phyloP scores from a whole-genome alignment of 2,888 invertebrate species.

The Flexamia atlantica region DNA sequence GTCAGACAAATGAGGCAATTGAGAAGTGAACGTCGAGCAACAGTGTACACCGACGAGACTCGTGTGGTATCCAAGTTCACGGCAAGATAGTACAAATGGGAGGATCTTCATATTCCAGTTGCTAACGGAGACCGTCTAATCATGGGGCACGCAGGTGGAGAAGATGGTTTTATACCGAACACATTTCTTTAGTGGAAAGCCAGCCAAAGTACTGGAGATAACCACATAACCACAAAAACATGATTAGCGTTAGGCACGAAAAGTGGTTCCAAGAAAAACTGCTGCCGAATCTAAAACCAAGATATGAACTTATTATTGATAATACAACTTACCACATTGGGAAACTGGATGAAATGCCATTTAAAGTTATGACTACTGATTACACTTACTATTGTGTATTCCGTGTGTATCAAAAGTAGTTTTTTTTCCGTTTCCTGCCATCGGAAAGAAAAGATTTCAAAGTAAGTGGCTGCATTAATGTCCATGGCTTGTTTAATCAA shows the following conservation, averaged over 20 bases:
- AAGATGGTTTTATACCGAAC: slow-evolving; percentile 22
- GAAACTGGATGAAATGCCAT: slow-evolving; percentile 6
- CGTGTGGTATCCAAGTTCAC: slow-evolving; percentile 18
- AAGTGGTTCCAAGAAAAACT: slow-evolving; percentile 40
- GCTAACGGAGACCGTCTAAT: not conserved
- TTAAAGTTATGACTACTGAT: no score
- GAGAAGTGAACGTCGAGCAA: slow-evolving; percentile 31
- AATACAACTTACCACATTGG: slow-evolving; percentile 9
- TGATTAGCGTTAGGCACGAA: slow-evolving; percentile 23
- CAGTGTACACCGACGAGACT: slow-evolving; percentile 37
- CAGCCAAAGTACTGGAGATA: slow-evolving; percentile 7
- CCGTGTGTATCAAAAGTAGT: no score
- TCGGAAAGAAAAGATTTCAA: no score
- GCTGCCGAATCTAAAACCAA: slow-evolving; percentile 6
- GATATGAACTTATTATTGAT: slow-evolving; percentile 24
- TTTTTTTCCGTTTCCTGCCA: no score
- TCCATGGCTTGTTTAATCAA: no score
- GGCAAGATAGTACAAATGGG: slow-evolving; percentile 25
- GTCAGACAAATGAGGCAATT: slow-evolving; percentile 17
- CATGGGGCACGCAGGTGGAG: slow-evolving; percentile 37
- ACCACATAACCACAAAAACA: slow-evolving; percentile 6
- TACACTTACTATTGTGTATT: no score
- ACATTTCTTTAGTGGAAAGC: slow-evolving; percentile 13
- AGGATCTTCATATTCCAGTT: slow-evolving; percentile 9
- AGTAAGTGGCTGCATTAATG: no score